Base-by-base conservation (phyloP, 1,140 invertebrate genomes). In the Daktulosphaira vitifoliae region DNA sequence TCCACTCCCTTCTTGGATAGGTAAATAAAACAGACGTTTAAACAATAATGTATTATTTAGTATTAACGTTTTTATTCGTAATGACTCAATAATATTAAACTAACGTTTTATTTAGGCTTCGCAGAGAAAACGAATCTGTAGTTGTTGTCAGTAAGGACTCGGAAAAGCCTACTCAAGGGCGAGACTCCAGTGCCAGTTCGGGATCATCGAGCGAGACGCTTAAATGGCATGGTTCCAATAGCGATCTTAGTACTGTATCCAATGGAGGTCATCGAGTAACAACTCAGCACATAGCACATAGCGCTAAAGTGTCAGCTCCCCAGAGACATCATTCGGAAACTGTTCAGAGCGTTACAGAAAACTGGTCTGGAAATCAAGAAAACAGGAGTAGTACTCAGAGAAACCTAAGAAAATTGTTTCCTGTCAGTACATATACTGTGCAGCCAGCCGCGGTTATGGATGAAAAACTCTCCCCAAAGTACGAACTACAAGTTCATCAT, bases 261-360 rank as follows among this genome's bases (percentile, higher is more conserved):
- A 67, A 68, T 67, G 26, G 68, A 0, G 72, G 37, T 2, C 33
- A 69, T 23, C 70, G 68, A 7, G n/a, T 3, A 5, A 62, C 56
- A 16, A 48, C 68, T 66, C 85, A 87, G 68, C 77, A 86, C 22
- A 88, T 90, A 67, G 88, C 83, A 15, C 87, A 89, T 70, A 89
- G 87, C 70, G 84, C 88, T 22, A 78, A 85, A 59, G 87, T 90
- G 8, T 82, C 86, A 71, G 86, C 86, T 8, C 88, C 88, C 5
- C 87, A 90, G 74, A 78, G 87, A 67, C 87, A 89, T 73, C 82
- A 87, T 69, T 88, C 87, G 4, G 87, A 89, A 73, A 88, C 86
- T 71, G 85, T 51, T 20, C 53, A 29, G 7, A 66, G 39, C 23
- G 44, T 33, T 13, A 66, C 51, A n/a, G 38, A 56, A 4, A 25